Evolutionary conservation across 1,140 invertebrate genomes (phyloP).

Genomic region (Pseudoatta argentina): DNA sequence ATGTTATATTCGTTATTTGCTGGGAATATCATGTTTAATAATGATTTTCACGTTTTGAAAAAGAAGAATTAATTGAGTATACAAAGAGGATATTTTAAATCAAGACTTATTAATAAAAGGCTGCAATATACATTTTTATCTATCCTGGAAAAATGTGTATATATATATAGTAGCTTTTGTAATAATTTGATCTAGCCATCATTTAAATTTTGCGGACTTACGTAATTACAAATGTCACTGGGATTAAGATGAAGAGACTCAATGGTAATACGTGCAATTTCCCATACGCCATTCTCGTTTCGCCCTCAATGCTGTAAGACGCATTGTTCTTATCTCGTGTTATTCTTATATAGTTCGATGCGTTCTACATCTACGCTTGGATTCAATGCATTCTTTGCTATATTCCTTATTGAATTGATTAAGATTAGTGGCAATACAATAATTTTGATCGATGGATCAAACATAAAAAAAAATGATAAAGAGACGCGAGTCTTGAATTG

Average conservation of each 20-base stretch:
- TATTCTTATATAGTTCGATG: background rate
- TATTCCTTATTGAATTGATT: background rate
- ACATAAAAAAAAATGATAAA: background rate
- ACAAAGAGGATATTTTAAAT: background rate
- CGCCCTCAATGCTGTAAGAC: conserved; percentile 32
- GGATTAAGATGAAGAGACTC: conserved; percentile 84
- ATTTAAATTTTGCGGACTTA: conserved; percentile 77
- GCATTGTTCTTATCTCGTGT: conserved; percentile 25
- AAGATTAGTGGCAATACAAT: conserved; percentile 14
- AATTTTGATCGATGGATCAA: conserved; percentile 26
- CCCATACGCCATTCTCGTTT: conserved; percentile 76
- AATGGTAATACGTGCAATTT: conserved; percentile 85
- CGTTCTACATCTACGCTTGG: background rate
- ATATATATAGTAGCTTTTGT: background rate
- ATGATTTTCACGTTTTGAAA: background rate
- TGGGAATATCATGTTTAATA: background rate
- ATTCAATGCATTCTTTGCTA: background rate
- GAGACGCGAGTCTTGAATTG: background rate
- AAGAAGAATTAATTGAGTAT: background rate
- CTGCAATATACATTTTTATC: background rate
- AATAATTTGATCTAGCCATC: background rate
- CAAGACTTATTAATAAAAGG: conserved; percentile 1
- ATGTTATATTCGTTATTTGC: background rate
- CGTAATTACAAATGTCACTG: conserved; percentile 86
- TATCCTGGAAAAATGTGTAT: background rate